phyloP scores from a whole-genome alignment of 2,888 invertebrate genomes.

The Tineola bisselliella region DNA sequence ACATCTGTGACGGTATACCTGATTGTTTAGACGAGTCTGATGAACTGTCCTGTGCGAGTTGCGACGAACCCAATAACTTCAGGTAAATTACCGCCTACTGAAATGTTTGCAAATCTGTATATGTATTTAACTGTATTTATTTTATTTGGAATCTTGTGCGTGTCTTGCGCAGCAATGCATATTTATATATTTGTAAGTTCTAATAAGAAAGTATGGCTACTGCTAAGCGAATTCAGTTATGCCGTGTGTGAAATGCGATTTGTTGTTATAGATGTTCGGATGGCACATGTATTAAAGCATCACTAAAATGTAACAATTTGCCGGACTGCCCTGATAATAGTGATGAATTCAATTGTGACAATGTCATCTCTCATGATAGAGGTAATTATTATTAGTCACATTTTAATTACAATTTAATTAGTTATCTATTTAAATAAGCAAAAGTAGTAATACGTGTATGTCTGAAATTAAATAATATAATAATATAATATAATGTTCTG shows the following conservation, averaged over 20 bases:
- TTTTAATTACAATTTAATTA: too few relatives aligned
- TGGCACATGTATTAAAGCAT: constrained; percentile 53
- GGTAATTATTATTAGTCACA: neutral
- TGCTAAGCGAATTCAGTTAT: too few relatives aligned
- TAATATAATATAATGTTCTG: too few relatives aligned
- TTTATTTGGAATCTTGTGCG: too few relatives aligned
- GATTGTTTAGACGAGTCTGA: constrained; percentile 92
- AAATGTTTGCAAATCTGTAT: too few relatives aligned
- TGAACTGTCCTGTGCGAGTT: constrained; percentile 61
- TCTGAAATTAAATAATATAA: too few relatives aligned
- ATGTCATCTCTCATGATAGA: constrained; percentile 22
- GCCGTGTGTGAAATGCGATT: neutral
- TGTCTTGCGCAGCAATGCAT: too few relatives aligned
- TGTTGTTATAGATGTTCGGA: constrained; percentile 41
- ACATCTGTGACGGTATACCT: constrained; percentile 77
- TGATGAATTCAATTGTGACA: constrained; percentile 63
- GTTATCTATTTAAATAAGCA: too few relatives aligned
- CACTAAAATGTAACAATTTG: constrained; percentile 65
- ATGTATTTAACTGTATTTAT: too few relatives aligned
- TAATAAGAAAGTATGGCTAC: too few relatives aligned
- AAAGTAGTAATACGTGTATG: too few relatives aligned
- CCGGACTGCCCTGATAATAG: constrained; percentile 66
- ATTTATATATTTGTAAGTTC: too few relatives aligned
- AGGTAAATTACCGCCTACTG: constrained; percentile 34
- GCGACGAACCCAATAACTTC: constrained; percentile 43